Evolutionary conservation across 2,113 vertebrate genomes (phyloP), one percentile per base, ranked within the genome.

Genomic region (Zosterops hypoxanthus): DNA sequence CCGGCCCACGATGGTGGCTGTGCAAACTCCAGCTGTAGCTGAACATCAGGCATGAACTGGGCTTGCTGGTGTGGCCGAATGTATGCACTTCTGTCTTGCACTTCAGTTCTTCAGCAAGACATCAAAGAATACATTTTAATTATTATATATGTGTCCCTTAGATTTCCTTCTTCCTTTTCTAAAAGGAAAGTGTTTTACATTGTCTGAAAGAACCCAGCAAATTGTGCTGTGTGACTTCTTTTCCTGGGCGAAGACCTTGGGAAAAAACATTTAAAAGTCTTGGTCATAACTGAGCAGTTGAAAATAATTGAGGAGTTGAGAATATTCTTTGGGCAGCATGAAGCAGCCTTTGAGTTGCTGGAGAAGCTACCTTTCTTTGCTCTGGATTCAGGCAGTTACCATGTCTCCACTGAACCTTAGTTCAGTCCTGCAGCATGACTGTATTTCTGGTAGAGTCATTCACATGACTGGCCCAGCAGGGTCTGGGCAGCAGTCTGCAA

Each of bases 391-490:
- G 72, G 60, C 46, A 36, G n/a, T 65, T 82, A 18, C 49, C 1
- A 0, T 3, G 1, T 86, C 34, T 47, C 25, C 1, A 2, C 55
- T 86, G 56, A 91, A 50, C 36, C 14, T 11, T 53, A 14, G 23
- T 61, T 85, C 11, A 5, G 49, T 78, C 46, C 41, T 72, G 34
- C 1, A 12, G 46, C 46, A 72, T 31, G 39, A 78, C 41, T 0
- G 0, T 7, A 0, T 82, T 84, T 34, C 41, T 46, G 15, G 18
- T 42, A 8, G 56, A 44, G 63, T 39, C 13, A 5, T 68, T 87
- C 2, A 11, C 29, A 24, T 0, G 1, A 13, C 36, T 55, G 46
- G 23, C 71, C 49, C 0, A 0, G 36, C 22, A 1, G 42, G 13
- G 17, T 64, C 65, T 53, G 49, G 52, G 42, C 18, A 76, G 28